Conservation (phyloP, 2,113 vertebrate genomes). For the Rhinogobius similis region DNA sequence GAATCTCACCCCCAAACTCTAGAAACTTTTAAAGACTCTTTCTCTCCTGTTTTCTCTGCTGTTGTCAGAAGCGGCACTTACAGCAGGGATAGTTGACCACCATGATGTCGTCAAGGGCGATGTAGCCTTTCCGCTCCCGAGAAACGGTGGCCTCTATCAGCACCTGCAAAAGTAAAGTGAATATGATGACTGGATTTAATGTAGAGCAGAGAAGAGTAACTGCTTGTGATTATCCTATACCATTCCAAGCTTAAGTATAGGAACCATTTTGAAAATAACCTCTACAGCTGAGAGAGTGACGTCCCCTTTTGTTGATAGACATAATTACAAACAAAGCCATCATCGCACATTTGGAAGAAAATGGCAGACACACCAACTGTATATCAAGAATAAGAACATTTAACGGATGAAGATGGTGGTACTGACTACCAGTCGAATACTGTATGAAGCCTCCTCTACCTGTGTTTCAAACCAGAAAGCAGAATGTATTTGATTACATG, state of each 20-base stretch:
- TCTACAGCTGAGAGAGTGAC: conserved; percentile 11
- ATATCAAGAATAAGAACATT: not conserved
- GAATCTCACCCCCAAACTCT: conserved; percentile 12
- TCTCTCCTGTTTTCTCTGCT: conserved; percentile 9
- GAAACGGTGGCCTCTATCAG: conserved; percentile 93
- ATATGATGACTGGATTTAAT: conserved; percentile 27
- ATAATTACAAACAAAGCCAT: conserved; percentile 49
- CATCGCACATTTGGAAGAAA: conserved; percentile 7
- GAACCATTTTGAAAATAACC: conserved; percentile 23
- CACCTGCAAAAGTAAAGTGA: conserved; percentile 77
- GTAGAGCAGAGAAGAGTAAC: conserved; percentile 1
- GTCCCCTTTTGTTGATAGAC: conserved; percentile 28
- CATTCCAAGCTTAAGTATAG: conserved; percentile 21
- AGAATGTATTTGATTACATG: too few relatives aligned
- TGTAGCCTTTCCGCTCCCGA: conserved; percentile 85
- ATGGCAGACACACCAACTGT: not conserved
- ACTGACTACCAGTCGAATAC: not conserved
- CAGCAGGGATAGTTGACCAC: conserved; percentile 96
- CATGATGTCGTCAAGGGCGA: conserved; percentile 94
- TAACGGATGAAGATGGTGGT: not conserved
- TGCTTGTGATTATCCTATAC: conserved; percentile 22
- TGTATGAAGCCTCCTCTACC: not conserved
- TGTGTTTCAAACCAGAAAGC: too few relatives aligned
- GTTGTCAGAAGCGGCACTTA: conserved; percentile 79
- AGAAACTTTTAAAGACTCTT: conserved; percentile 4